Percentiles rank a stretch among this genome's conserved stretches.
phyloP scores from a whole-genome alignment of 2,113 vertebrate genomes.

The Oryzias javanicus region DNA sequence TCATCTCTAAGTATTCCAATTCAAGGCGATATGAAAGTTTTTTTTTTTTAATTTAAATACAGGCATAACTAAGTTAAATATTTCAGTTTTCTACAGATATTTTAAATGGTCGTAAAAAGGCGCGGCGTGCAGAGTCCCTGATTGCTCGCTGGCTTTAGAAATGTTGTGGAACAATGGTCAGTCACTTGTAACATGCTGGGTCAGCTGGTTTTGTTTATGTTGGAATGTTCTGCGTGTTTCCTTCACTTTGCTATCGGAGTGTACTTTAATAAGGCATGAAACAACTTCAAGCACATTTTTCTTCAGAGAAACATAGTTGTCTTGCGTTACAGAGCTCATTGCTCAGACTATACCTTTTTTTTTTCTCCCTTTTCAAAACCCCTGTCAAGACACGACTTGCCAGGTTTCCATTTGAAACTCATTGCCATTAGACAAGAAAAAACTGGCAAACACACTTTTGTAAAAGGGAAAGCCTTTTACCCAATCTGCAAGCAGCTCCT shows the following conservation, averaged over 20 bases:
- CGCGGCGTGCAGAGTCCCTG: constrained; percentile 33
- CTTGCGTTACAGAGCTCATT: constrained; percentile 1
- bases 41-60: background rate
- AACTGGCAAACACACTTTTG: constrained; percentile 57
- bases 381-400: constrained; percentile 73
- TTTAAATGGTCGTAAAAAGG: constrained; percentile 33
- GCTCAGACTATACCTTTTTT: constrained; percentile 46
- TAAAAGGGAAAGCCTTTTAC: constrained; percentile 58
- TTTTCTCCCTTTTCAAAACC: constrained; percentile 23
- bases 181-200: constrained; percentile 31
- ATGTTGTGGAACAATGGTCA: constrained; percentile 52
- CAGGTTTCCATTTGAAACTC: constrained; percentile 69
- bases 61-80: constrained; percentile 3
- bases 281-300: constrained; percentile 36
- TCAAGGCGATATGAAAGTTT: background rate
- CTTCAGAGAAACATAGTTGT: constrained; percentile 16
- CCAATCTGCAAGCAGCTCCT: constrained; percentile 54
- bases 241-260: constrained; percentile 31
- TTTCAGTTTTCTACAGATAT: constrained; percentile 5
- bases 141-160: constrained; percentile 43
- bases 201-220: constrained; percentile 45
- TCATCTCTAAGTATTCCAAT: too few relatives aligned
- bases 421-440: constrained; percentile 65
- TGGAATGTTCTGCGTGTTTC: constrained; percentile 39
- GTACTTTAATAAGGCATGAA: constrained; percentile 42